These are phyloP conservation scores for Antheraea yamamai DNA, from an alignment of 2,888 invertebrate species.

Conservation along the genomic window DNA sequence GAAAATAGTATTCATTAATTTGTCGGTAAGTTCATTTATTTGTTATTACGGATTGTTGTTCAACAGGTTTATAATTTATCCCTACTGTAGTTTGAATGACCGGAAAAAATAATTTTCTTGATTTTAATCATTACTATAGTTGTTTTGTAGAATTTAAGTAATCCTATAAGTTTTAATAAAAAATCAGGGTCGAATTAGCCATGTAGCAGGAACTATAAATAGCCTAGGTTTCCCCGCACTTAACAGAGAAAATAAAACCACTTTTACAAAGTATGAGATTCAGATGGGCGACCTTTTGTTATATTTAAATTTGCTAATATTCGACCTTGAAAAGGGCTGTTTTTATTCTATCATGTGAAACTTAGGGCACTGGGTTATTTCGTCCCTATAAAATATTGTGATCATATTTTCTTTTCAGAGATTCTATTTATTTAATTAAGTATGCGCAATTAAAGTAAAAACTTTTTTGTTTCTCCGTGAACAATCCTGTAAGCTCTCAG, in stretches of 20 bases:
- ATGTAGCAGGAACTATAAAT: background rate
- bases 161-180: background rate
- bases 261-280: background rate
- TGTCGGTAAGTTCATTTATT: background rate
- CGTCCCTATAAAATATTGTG: background rate
- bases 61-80: background rate
- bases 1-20: constrained; percentile 1
- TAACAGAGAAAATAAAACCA: background rate
- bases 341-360: background rate
- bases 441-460: background rate
- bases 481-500: background rate
- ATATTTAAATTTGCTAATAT: background rate
- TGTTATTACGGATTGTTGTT: background rate
- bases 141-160: background rate
- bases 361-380: background rate
- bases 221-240: background rate
- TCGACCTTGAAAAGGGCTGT: background rate
- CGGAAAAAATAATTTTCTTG: background rate
- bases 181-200: background rate
- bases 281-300: background rate
- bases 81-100: background rate
- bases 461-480: background rate
- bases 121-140: background rate
- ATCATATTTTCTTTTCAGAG: background rate
- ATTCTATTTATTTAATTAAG: background rate